A percentile compares a stretch with the other conserved stretches of the same genome.
Conservation (phyloP, 2,113 vertebrate genomes). For the Campylomormyrus numenius region DNA sequence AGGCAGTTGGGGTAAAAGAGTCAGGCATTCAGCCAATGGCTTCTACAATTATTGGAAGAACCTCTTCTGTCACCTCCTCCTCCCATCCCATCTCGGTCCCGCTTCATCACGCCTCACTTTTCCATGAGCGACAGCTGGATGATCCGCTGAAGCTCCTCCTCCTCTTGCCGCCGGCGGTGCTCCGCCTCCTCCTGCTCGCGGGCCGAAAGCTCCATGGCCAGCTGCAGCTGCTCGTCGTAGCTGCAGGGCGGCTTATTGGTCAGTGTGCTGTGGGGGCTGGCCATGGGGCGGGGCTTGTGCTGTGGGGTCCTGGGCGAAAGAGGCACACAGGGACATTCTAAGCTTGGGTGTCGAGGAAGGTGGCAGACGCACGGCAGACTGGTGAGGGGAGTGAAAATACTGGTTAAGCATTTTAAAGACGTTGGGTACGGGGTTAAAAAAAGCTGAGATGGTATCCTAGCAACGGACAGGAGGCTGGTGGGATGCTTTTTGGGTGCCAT, state of each 20-base stretch:
- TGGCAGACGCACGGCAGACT: background rate
- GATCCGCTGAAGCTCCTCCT: slow-evolving; percentile 86
- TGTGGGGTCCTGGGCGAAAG: slow-evolving; percentile 70
- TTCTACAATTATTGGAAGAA: background rate
- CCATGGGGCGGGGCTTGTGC: slow-evolving; percentile 58
- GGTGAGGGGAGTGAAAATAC: background rate
- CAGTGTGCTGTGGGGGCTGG: slow-evolving; percentile 53
- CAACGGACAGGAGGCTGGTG: background rate
- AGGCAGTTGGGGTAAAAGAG: background rate
- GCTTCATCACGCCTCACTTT: slow-evolving; percentile 58
- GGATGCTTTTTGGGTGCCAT: background rate
- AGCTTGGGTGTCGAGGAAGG: background rate
- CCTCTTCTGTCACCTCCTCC: background rate
- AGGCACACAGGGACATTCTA: background rate
- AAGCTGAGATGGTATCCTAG: background rate
- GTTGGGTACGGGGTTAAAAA: background rate
- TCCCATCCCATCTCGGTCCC: background rate
- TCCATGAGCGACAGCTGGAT: slow-evolving; percentile 90
- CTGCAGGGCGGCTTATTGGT: slow-evolving; percentile 66
- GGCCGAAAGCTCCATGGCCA: slow-evolving; percentile 90
- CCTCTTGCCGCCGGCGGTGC: slow-evolving; percentile 70
- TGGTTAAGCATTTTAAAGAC: background rate
- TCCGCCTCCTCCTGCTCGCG: slow-evolving; percentile 82
- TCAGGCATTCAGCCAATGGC: slow-evolving; percentile 5
- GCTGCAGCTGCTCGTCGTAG: slow-evolving; percentile 81